phyloP scores from a whole-genome alignment of 2,113 vertebrate species.

The Cottus gobio region DNA sequence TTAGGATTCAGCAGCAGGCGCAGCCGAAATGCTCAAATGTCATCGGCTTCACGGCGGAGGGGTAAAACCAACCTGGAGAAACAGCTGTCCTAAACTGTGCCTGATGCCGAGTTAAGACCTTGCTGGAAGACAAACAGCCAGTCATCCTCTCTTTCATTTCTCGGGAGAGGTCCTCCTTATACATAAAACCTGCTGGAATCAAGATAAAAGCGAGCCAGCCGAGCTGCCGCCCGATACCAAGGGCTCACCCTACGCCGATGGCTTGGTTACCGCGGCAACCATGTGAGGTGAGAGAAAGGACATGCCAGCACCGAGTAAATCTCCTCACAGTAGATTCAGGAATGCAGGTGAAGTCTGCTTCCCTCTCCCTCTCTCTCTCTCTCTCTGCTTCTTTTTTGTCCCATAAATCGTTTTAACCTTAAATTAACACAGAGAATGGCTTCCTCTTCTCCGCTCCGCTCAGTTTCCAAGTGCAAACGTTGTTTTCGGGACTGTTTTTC shows the following conservation, averaged over 20 bases:
- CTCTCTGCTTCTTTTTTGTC: slow-evolving; percentile 15
- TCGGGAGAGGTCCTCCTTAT: slow-evolving; percentile 35
- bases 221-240: slow-evolving; percentile 36
- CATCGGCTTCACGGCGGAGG: slow-evolving; percentile 22
- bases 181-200: slow-evolving; percentile 29
- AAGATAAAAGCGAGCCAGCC: slow-evolving; percentile 58
- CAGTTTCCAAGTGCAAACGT: slow-evolving; percentile 29
- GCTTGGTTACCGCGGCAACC: slow-evolving; percentile 65
- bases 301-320: slow-evolving; percentile 67
- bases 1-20: slow-evolving; percentile 28
- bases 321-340: slow-evolving; percentile 57
- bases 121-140: slow-evolving; percentile 56
- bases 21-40: slow-evolving; percentile 36
- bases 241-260: slow-evolving; percentile 45
- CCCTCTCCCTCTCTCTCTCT: slow-evolving; percentile 1
- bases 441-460: neutral
- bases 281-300: slow-evolving; percentile 73
- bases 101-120: slow-evolving; percentile 46
- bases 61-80: slow-evolving; percentile 61
- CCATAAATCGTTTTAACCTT: slow-evolving; percentile 33
- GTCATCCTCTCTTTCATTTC: slow-evolving; percentile 43
- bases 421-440: slow-evolving; percentile 33
- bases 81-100: slow-evolving; percentile 50
- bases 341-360: slow-evolving; percentile 71
- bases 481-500: slow-evolving; percentile 28